A percentile compares a stretch with the other conserved stretches of the same genome.
These are phyloP conservation scores for Leptestheria dahalacensis DNA, from an alignment of 1,140 invertebrate genomes.

Conservation along the genomic window DNA sequence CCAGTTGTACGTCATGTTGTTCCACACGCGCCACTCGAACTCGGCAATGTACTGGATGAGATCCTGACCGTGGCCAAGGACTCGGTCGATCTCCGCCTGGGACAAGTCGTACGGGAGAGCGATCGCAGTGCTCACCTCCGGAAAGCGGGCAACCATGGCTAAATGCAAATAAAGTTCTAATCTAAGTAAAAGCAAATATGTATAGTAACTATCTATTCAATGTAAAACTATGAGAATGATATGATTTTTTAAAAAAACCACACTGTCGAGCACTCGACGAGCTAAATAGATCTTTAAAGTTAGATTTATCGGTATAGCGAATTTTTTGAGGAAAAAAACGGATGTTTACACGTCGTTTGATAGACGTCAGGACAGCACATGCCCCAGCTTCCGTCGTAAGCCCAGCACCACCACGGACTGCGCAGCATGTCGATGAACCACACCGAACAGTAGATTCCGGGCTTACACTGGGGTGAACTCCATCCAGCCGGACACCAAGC, in stretches of 20 bases:
- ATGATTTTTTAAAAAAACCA: not conserved
- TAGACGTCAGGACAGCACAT: conserved; percentile 13
- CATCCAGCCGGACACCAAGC: conserved; percentile 5
- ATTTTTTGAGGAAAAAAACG: not conserved
- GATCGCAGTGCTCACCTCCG: conserved; percentile 11
- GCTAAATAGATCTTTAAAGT: too few species aligned
- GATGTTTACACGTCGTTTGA: conserved; percentile 10
- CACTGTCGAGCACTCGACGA: too few species aligned
- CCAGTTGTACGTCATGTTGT: not conserved
- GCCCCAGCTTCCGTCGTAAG: conserved; percentile 10
- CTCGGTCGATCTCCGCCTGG: not conserved
- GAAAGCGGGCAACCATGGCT: conserved; percentile 13
- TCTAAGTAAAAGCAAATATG: not conserved
- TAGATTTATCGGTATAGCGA: too few species aligned
- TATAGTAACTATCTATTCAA: not conserved
- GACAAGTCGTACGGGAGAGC: conserved; percentile 11
- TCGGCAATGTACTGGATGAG: not conserved
- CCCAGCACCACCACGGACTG: conserved; percentile 13
- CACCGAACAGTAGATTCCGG: conserved; percentile 12
- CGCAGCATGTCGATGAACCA: conserved; percentile 15
- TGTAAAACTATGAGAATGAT: not conserved
- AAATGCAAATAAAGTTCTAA: too few species aligned
- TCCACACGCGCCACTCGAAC: conserved; percentile 7
- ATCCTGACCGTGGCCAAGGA: not conserved
- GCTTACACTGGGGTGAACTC: conserved; percentile 7